A percentile compares a stretch with the other conserved stretches of the same genome.
phyloP scores from a whole-genome alignment of 2,797 vertebrate genomes.

The Hipposideros larvatus region DNA sequence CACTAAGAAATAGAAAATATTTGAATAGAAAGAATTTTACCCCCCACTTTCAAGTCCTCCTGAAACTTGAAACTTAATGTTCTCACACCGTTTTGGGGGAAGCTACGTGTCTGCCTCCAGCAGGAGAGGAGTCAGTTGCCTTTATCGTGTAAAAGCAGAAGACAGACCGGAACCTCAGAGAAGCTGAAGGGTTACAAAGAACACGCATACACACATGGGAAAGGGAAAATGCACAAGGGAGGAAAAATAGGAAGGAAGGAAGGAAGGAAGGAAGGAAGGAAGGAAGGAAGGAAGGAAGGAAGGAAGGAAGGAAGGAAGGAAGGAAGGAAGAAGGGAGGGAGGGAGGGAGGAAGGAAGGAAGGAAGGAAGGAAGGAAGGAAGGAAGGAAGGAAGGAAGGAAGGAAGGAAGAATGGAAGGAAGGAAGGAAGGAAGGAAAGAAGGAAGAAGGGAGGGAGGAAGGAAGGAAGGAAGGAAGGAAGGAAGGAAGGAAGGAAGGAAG shows the following conservation, averaged over 20 bases:
- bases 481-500: too few relatives aligned
- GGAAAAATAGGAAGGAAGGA: background rate
- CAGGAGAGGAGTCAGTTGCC: background rate
- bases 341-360: too few relatives aligned
- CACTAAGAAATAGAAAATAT: background rate
- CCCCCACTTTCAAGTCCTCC: background rate
- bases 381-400: too few relatives aligned
- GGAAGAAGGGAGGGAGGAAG: too few relatives aligned
- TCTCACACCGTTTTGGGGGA: background rate
- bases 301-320: too few relatives aligned
- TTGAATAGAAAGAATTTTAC: background rate
- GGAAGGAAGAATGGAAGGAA: too few relatives aligned
- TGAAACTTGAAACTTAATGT: background rate
- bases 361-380: too few relatives aligned
- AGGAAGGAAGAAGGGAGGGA: background rate
- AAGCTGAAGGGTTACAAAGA: background rate
- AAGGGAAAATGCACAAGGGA: background rate
- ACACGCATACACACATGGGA: fast-evolving
- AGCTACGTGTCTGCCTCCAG: background rate
- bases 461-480: background rate
- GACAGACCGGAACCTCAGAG: background rate
- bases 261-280: too few relatives aligned
- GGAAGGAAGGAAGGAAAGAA: background rate
- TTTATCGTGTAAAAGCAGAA: background rate
- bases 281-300: background rate